Base-by-base conservation (phyloP, 2,113 vertebrate species). In the Proterorhinus semilunaris region DNA sequence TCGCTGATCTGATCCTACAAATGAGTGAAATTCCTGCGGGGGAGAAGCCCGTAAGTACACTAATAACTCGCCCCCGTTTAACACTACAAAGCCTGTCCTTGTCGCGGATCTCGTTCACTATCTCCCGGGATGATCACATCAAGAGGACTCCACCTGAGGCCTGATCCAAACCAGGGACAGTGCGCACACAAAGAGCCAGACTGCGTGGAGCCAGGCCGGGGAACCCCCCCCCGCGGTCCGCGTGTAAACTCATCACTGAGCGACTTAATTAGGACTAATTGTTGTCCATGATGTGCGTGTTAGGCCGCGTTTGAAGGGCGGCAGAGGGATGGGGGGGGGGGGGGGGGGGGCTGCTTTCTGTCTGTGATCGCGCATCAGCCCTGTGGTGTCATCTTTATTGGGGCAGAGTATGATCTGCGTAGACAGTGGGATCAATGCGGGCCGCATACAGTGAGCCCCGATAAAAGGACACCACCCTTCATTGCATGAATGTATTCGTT, bases 241-340 rank as follows among this genome's bases (percentile, higher is more conserved):
- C 68, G 91, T 92, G 93, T 92, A 92, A 95, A 94, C 87, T 86
- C 83, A 85, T 88, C 88, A 90, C 84, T 89, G 83, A 76, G 74
- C 52, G 73, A 78, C 85, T 91, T 93, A 90, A 93, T 94, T 91
- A 80, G 87, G 86, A 86, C 79, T 91, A 91, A 89, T 92, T 91
- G 93, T 91, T 79, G 86, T 85, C 92, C 92, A 90, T 94, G 94
- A 94, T 93, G 87, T 90, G 88, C 88, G 83, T 80, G 88, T 95
- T 93, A 94, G 88, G 85, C 86, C 73, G 21, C 75, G 86, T 96
- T 95, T 96, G 95, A 95, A 93, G 92, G 93, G 81, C 85, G 82
- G 83, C 27, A 42, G 57, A 12, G 8, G 36, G 11, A 13, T 7
- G 58, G 8, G 15, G 13, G 86, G 80, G 66, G 80, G 69, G 13